phyloP scores from a whole-genome alignment of 2,888 invertebrate genomes.

The Leptinotarsa juncta region DNA sequence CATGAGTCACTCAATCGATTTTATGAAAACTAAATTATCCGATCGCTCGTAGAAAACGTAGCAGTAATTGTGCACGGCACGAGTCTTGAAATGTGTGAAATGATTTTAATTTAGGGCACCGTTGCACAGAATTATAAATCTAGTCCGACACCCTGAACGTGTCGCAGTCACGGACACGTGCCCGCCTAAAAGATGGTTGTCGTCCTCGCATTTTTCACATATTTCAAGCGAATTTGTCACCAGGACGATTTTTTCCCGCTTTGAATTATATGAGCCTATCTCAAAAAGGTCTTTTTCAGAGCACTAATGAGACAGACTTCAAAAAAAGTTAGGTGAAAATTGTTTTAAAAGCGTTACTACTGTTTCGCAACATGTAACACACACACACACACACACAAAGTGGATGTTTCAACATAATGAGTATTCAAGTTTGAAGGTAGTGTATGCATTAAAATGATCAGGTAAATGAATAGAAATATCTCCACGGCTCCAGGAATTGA shows the following conservation, averaged over 20 bases:
- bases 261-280: conserved; percentile 12
- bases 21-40: conserved; percentile 9
- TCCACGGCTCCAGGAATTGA: no score
- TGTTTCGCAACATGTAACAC: background rate
- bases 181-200: conserved; percentile 19
- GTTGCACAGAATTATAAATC: conserved; percentile 23
- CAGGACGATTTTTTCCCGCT: conserved; percentile 19
- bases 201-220: conserved; percentile 24
- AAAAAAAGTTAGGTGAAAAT: background rate
- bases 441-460: no score
- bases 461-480: no score
- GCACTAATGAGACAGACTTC: background rate
- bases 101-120: conserved; percentile 21
- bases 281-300: background rate
- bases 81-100: conserved; percentile 19
- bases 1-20: background rate
- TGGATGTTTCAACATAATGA: no score
- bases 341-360: background rate
- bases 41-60: conserved; percentile 8
- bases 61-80: conserved; percentile 14
- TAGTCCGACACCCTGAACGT: conserved; percentile 18
- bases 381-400: no score
- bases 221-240: conserved; percentile 25
- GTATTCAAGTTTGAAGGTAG: no score
- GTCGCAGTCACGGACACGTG: conserved; percentile 25